phyloP scores from a whole-genome alignment of 1,140 invertebrate species.

The Ladona fulva region DNA sequence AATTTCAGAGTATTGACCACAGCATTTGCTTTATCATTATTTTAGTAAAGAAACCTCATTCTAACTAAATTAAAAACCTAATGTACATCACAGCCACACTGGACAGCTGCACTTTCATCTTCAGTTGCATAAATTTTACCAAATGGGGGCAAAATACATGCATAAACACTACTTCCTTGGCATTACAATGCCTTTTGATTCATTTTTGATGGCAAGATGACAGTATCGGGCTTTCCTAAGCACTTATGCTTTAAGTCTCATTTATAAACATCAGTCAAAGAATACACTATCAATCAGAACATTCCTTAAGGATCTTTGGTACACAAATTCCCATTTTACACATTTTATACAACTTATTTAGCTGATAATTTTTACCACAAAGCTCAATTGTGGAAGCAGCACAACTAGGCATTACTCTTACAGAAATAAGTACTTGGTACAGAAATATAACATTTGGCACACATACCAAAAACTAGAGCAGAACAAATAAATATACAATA shows the following conservation, averaged over 20 bases:
- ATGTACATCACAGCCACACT: not conserved
- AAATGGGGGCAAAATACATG: not conserved
- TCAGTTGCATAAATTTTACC: not conserved
- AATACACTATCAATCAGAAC: not conserved
- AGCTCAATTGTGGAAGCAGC: not conserved
- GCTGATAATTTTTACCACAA: not conserved
- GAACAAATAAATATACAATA: too few species aligned
- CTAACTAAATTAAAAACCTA: not conserved
- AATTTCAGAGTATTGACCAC: not conserved
- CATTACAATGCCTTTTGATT: not conserved
- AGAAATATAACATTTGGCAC: too few species aligned
- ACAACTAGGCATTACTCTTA: not conserved
- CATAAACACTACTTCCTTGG: not conserved
- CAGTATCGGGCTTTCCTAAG: not conserved
- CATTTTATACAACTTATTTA: not conserved
- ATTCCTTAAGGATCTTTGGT: not conserved
- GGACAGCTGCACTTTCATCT: conserved; percentile 3
- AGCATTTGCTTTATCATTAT: not conserved
- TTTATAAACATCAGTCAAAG: not conserved
- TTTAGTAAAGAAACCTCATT: not conserved
- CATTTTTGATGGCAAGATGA: not conserved
- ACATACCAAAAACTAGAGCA: too few species aligned
- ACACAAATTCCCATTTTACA: conserved; percentile 1
- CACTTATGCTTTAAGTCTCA: not conserved
- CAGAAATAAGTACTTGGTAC: too few species aligned